These are phyloP conservation scores for Globodera rostochiensis DNA, from an alignment of 1,140 invertebrate genomes.

Conservation along the genomic window DNA sequence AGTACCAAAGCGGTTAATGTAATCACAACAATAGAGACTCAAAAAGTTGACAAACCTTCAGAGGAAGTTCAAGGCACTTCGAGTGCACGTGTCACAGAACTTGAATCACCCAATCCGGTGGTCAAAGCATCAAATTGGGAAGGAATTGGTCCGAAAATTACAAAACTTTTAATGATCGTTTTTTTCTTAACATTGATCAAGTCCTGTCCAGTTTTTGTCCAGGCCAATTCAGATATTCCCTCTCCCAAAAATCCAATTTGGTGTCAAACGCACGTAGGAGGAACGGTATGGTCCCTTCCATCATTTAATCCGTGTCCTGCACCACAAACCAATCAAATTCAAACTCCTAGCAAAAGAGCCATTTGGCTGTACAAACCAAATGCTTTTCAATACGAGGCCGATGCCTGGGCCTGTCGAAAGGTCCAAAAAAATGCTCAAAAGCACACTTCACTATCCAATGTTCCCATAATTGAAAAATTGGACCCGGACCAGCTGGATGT, in stretches of 20 bases:
- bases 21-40: no score
- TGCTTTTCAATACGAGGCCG: neutral
- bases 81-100: no score
- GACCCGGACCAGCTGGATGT: neutral
- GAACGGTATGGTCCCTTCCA: neutral
- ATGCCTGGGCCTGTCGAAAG: constrained; percentile 4
- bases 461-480: neutral
- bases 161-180: neutral
- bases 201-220: neutral
- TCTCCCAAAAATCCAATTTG: neutral
- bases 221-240: neutral
- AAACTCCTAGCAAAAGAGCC: neutral
- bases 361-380: neutral
- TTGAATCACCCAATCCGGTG: neutral
- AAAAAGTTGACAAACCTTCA: neutral
- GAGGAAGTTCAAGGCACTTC: neutral
- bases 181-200: neutral
- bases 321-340: neutral
- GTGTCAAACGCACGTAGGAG: neutral
- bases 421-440: neutral
- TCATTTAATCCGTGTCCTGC: neutral
- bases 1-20: no score
- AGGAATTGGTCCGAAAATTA: constrained; percentile 10
- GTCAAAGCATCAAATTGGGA: neutral
- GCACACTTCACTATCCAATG: neutral